Evolutionary conservation across 2,797 vertebrate genomes (phyloP).

Genomic region (Melanotaenia trifasciata): DNA sequence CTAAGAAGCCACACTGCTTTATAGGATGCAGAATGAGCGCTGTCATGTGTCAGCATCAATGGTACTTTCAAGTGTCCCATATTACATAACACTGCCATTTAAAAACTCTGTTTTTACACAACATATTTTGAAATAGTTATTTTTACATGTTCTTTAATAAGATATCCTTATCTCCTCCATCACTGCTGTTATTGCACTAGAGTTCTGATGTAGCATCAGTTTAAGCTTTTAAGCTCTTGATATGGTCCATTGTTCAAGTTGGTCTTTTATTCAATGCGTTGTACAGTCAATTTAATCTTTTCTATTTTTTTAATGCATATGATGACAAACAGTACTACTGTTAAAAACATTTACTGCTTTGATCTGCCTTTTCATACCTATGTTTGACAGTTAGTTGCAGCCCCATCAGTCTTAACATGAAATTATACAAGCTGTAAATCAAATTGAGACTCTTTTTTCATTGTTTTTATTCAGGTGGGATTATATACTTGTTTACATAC

Average conservation of each 20-base stretch:
- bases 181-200: background rate
- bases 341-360: no score
- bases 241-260: no score
- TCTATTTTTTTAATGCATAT: no score
- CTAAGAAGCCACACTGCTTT: no score
- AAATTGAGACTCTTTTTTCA: background rate
- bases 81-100: no score
- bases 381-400: background rate
- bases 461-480: background rate
- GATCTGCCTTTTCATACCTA: background rate
- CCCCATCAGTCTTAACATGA: background rate
- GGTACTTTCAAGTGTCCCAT: no score
- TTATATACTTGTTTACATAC: background rate
- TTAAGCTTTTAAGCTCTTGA: background rate
- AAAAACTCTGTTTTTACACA: background rate
- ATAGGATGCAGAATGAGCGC: no score
- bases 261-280: no score
- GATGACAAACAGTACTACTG: no score
- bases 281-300: no score
- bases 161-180: background rate
- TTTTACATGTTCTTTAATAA: background rate
- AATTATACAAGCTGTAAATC: background rate
- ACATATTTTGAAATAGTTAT: background rate
- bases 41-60: no score
- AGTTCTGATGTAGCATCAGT: background rate